These are phyloP conservation scores for Bos indicus DNA, from an alignment of 2,113 vertebrate genomes.

Conservation along the genomic window DNA sequence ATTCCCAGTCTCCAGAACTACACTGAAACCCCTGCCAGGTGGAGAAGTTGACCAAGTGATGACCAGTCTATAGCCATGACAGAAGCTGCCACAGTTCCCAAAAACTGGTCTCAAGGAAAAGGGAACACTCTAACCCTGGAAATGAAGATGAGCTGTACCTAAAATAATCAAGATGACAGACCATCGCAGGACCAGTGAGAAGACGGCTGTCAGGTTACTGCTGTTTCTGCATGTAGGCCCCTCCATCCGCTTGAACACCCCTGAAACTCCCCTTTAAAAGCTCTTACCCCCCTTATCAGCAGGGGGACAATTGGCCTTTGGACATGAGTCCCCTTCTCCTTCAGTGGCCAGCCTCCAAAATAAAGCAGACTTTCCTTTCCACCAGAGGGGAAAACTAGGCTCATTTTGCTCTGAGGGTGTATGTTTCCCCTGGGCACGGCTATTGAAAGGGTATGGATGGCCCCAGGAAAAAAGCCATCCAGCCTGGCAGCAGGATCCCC, in stretches of 20 bases:
- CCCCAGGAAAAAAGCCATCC: not conserved
- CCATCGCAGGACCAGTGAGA: not conserved
- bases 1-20: not conserved
- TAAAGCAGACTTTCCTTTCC: not conserved
- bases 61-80: not conserved
- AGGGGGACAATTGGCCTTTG: not conserved
- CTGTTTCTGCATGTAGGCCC: not conserved
- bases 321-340: not conserved
- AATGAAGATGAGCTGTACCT: accelerated
- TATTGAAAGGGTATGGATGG: not conserved
- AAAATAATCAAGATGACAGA: not conserved
- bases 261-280: not conserved
- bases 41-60: not conserved
- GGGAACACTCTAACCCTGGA: not conserved
- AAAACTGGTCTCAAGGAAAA: not conserved
- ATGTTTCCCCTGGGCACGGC: not conserved
- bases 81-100: not conserved
- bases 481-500: not conserved
- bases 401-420: not conserved
- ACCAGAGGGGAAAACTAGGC: not conserved
- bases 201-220: not conserved
- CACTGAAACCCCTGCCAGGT: not conserved
- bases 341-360: not conserved
- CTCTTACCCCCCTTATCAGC: not conserved
- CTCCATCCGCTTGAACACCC: not conserved